Evolutionary conservation across 2,888 invertebrate species (phyloP), one percentile per base, ranked within the genome.

Genomic region (Reticulitermes lucifugus): DNA sequence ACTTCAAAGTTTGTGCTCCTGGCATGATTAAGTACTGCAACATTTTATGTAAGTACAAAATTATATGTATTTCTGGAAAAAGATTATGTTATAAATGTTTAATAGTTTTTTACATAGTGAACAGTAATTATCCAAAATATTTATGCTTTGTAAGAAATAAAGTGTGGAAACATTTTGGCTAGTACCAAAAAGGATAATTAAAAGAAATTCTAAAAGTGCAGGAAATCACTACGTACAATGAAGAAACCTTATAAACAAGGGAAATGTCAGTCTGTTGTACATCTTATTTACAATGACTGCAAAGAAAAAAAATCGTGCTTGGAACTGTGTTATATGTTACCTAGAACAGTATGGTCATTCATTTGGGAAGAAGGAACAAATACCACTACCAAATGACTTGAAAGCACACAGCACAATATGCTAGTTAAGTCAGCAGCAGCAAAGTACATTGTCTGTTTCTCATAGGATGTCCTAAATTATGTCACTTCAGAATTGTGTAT

Each of bases 21-120:
- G 21, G 12, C 18, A n/a, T 77, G n/a, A 77, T 55, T 79, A 79
- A 79, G 79, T 79, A 79, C 79, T n/a, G 9, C 5, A 41, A 79
- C 18, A 46, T 22, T 21, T 46, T 12, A 46, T 46, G 9, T 79
- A 79, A 79, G 79, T 79, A 79, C 79, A 79, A 46, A 43, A 79
- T 65, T 9, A 25, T 65, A 1, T 55, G 14, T 25, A 65, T 60
- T 2, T 60, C n/a, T n/a, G 9, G n/a, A 65, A 65, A 65, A 25
- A n/a, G 65, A 25, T 25, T 14, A n/a, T 18, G 55, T 55, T 55
- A 1, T 55, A 25, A 65, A 65, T 25, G 2, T 65, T 65, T 25
- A 65, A 25, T 65, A 65, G 65, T 65, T 9, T 12, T 65, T 25
- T 25, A n/a, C 25, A 65, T 6, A 3, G 12, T 65, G 65, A 55